Percentiles rank a stretch among this genome's conserved stretches.
These are phyloP conservation scores for Phoxinus dragarum DNA, from an alignment of 2,797 vertebrate genomes.

Conservation along the genomic window DNA sequence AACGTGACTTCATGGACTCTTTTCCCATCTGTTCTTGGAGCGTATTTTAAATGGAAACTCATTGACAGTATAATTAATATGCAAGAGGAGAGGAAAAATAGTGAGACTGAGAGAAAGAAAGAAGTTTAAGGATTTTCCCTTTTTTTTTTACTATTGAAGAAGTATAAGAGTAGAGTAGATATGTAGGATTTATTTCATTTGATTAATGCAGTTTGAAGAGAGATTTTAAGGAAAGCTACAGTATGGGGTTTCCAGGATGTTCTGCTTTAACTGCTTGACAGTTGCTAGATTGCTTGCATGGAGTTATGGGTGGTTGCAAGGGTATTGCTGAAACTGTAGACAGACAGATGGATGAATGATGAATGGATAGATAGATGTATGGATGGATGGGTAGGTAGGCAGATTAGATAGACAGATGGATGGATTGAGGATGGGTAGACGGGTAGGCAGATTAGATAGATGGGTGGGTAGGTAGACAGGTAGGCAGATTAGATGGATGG, in stretches of 20 bases:
- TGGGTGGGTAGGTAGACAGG: background rate
- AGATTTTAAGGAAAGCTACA: background rate
- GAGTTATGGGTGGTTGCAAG: background rate
- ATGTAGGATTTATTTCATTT: background rate
- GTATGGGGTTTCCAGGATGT: background rate
- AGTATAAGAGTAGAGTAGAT: background rate
- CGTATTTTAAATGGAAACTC: slow-evolving; percentile 31
- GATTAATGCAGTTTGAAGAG: background rate
- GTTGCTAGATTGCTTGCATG: background rate
- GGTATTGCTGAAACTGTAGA: background rate
- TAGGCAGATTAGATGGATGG: background rate
- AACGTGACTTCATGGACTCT: slow-evolving; percentile 34
- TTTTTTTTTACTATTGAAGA: background rate
- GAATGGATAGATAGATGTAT: too few relatives aligned
- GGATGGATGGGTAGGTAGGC: background rate
- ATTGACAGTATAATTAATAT: slow-evolving; percentile 23
- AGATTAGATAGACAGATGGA: background rate
- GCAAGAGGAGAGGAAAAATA: slow-evolving; percentile 5
- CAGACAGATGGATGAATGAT: background rate
- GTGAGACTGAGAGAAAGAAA: slow-evolving; percentile 6
- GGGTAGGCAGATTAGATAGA: background rate
- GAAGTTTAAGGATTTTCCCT: background rate
- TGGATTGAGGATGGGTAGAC: background rate
- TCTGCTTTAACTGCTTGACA: background rate
- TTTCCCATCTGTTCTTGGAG: slow-evolving; percentile 33